Evolutionary conservation across 37 sponge, comb jelly and placozoan species (phyloP), one percentile per base, ranked within the genome.

Genomic region (Cladorhizidae sp.): DNA sequence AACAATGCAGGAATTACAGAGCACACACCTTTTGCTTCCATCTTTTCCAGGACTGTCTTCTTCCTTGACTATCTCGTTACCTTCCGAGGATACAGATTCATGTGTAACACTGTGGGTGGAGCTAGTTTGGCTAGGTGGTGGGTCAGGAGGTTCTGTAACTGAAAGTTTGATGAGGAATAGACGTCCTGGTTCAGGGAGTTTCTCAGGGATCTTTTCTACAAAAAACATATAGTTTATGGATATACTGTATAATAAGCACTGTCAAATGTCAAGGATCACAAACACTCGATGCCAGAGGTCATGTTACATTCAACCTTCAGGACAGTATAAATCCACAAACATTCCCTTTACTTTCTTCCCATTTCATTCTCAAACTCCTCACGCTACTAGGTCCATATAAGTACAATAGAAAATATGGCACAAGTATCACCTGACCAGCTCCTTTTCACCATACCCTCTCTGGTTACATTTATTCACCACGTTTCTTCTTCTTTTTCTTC

Each of bases 151-250:
- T 57, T 64, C 68, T 28, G 80, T 79, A 2, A 39, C 28, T 9
- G 65, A 20, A 3, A 79, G 64, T 75, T 89, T 80, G 42, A 89
- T 79, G 42, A 89, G 64, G 29, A 83, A 68, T 0, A 78, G 25
- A 31, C 85, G 65, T 25, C 36, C 62, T 15, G 73, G 39, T 1
- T 80, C 76, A 57, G 81, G 82, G 8, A 80, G 62, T 69, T 80
- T 54, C 18, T 68, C 23, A 21, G 77, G 76, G 2, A 67, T 69
- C 25, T 67, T 57, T 21, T 58, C 79, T 77, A 58, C 1, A 37
- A 25, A 67, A 67, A 18, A 67, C 5, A 49, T 12, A 9, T 8
- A 71, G 12, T 17, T 17, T n/a, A 61, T 61, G 12, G 62, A 6
- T 61, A 61, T 15, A 45, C 8, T 45, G 9, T 45, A 45, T 45